Base-by-base conservation (phyloP, 2,888 invertebrate genomes). In the Aproaerema taeniolella region DNA sequence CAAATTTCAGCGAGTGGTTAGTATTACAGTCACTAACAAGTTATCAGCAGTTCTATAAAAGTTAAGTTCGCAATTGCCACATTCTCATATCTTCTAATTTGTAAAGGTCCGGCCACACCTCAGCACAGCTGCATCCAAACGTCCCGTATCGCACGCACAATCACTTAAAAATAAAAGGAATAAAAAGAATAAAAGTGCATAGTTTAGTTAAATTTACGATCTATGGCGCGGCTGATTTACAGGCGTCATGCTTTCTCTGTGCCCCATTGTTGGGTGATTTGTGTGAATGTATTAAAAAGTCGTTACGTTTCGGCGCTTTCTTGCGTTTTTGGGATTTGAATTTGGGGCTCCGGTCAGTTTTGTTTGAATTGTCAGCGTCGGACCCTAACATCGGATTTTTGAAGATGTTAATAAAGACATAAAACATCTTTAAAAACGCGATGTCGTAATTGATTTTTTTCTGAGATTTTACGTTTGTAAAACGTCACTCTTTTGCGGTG, bases 141-240 rank as follows among this genome's bases (percentile, higher is more conserved):
- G 65, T 57, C 50, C 55, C 59, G 57, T 58, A 40, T 43, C 55
- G 42, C 49, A 43, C 43, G 46, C 47, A 58, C 56, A 50, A 44
- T 47, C 41, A 42, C 45, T 9, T 37, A 38, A 42, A 45, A 52
- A 49, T 42, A 46, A 47, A 45, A 39, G 52, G 48, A n/a, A n/a
- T 25, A 43, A 59, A 62, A 60, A 58, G 59, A 67, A 66, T 68
- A 67, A 73, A 74, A 68, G 52, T 58, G 55, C 64, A 73, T 73
- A 70, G 77, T 78, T 73, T 71, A 66, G 59, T 45, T 52, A 63
- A 77, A 82, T 80, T 81, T 78, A 81, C 70, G 71, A 54, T 41
- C 52, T 50, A 55, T 63, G 55, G 57, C 53, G 50, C 49, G 42
- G 49, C 53, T 77, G 74, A 75, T 77, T 75, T 78, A 77, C 64